Base-by-base conservation (phyloP, 1,140 invertebrate genomes). In the Gonatopus flavifemur region DNA sequence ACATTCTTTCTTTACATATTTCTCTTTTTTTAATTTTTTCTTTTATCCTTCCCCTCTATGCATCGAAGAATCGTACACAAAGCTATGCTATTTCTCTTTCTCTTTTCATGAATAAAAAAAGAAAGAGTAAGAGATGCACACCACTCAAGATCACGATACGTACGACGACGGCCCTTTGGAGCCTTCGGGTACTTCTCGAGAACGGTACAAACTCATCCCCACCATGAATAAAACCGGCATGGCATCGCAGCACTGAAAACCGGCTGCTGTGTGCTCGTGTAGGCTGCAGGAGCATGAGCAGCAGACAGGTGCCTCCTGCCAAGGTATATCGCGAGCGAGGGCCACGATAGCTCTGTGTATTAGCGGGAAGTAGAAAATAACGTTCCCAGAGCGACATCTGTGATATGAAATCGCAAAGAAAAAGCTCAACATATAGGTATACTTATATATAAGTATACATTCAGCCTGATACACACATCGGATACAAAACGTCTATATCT, bases 161-260 rank as follows among this genome's bases (percentile, higher is more conserved):
- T 31, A 47, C 28, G n/a, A n/a, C n/a, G n/a, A n/a, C n/a, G 21
- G 32, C 35, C 20, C 50, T 62, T 31, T 13, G 22, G 22, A 45
- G n/a, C n/a, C n/a, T n/a, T n/a, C n/a, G n/a, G n/a, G n/a, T n/a
- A n/a, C n/a, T n/a, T n/a, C n/a, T n/a, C n/a, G n/a, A n/a, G n/a
- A 15, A 42, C 24, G 49, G 32, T 32, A 42, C 52, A 36, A 42
- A 50, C 12, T 37, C 59, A 55, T 41, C 62, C 54, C 59, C 57
- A 54, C 57, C 54, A 47, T 51, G 30, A 43, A 35, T 52, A 40
- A 38, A 51, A 62, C 59, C 62, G 64, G 57, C 64, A 47, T 55
- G 52, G 44, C n/a, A n/a, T n/a, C n/a, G n/a, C n/a, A n/a, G n/a
- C 31, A 63, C 59, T 64, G 62, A 64, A 54, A 64, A 61, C 43